Evolutionary conservation across 2,888 invertebrate genomes (phyloP), one percentile per base, ranked within the genome.

Genomic region (Cyaniris semiargus): DNA sequence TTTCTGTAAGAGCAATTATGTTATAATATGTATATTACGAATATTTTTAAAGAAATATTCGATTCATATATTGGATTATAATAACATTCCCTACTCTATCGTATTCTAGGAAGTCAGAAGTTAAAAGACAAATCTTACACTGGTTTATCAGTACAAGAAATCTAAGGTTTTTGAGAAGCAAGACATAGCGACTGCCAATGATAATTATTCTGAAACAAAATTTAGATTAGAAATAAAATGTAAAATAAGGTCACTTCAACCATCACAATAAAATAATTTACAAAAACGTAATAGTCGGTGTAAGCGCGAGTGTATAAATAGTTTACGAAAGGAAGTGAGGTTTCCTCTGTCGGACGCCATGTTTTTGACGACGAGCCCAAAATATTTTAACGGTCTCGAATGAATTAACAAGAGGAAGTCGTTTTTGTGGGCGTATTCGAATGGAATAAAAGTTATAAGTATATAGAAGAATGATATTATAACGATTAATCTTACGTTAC

Each of bases 391-490:
- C 71, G 71, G 38, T 38, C 38, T 71, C 71, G 38, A 38, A 71
- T 71, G 71, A 38, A 38, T 38, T 66, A 66, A 66, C 60, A n/a
- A 21, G 71, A 71, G 71, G 38, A 71, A 71, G 71, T 71, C 71
- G 70, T 31, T 31, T 81, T 82, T 81, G 80, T 81, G 78, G 72
- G 78, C 77, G 75, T 77, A 79, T 72, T 77, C 38, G n/a, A 38
- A 66, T 66, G 66, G 60, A 66, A 27, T 66, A 18, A 66, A 31
- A 27, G 66, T 66, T 13, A 66, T 27, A 15, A 6, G 60, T 58
- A 15, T 48, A 3, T 48, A 48, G 15, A 48, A 48, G 48, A 48
- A 15, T 48, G 1, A 48, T 48, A 38, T 38, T 10, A 48, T 15
- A 4, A 48, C 15, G 48, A 38, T 38, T 8, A 48, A 15, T 48